Evolutionary conservation across 2,113 vertebrate genomes (phyloP).

Genomic region (Odocoileus hemionus): DNA sequence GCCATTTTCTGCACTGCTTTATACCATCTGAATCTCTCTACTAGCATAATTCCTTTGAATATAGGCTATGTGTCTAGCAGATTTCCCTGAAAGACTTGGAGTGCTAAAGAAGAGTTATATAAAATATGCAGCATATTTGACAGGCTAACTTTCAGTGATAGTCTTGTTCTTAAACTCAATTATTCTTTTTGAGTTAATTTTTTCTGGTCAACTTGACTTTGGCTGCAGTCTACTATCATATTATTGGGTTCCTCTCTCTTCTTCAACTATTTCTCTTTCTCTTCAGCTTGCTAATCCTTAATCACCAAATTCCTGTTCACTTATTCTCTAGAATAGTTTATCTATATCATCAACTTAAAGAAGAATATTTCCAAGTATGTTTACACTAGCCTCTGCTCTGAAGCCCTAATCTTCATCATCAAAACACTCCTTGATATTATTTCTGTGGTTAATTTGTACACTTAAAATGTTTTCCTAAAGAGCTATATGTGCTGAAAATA

Average conservation of each 20-base stretch:
- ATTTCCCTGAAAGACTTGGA: not conserved
- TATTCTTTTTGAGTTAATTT: not conserved
- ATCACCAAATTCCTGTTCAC: not conserved
- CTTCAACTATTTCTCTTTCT: not conserved
- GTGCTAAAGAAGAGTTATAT: not conserved
- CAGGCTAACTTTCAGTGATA: not conserved
- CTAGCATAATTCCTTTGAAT: not conserved
- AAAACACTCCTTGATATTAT: not conserved
- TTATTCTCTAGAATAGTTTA: not conserved
- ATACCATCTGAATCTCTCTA: not conserved
- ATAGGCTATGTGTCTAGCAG: not conserved
- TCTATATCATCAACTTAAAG: not conserved
- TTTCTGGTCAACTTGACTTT: not conserved
- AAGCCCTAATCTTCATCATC: not conserved
- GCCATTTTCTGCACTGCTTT: constrained; percentile 2
- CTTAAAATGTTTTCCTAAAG: constrained; percentile 4
- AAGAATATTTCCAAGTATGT: not conserved
- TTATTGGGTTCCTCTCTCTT: not conserved
- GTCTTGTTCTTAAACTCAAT: not conserved
- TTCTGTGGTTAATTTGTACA: not conserved
- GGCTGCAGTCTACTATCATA: not conserved
- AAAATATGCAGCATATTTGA: not conserved
- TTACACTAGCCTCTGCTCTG: not conserved
- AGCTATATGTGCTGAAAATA: not conserved
- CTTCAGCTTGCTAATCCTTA: not conserved